Evolutionary conservation across 2,113 vertebrate genomes (phyloP).

Genomic region (Hemicordylus capensis): DNA sequence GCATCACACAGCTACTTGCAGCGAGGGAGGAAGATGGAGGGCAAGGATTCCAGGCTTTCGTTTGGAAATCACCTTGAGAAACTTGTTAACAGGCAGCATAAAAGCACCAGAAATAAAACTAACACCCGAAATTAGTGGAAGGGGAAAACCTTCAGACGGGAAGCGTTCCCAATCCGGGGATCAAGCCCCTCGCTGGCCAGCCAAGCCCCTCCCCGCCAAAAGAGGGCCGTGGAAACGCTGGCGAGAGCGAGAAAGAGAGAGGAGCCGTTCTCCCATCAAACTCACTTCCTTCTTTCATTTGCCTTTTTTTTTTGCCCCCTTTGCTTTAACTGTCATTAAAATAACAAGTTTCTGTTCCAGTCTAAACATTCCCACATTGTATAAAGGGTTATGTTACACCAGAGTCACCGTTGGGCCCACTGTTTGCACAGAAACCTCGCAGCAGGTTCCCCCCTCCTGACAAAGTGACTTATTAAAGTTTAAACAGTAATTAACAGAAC

Average conservation of each 20-base stretch:
- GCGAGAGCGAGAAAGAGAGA: slow-evolving; percentile 50
- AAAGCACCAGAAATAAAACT: no score
- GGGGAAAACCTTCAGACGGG: background rate
- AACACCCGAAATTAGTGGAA: no score
- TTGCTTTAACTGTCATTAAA: slow-evolving; percentile 85
- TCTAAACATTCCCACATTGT: slow-evolving; percentile 97
- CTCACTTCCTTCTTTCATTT: slow-evolving; percentile 65
- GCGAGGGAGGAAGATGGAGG: no score
- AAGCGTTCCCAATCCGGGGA: background rate
- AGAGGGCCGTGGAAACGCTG: slow-evolving; percentile 56
- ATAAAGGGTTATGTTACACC: slow-evolving; percentile 85
- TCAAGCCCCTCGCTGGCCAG: background rate
- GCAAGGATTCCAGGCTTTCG: no score
- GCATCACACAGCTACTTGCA: no score
- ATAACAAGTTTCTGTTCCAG: slow-evolving; percentile 95
- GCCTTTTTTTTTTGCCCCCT: slow-evolving; percentile 45
- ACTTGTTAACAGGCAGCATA: no score
- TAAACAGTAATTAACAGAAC: slow-evolving; percentile 92
- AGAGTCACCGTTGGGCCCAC: slow-evolving; percentile 80
- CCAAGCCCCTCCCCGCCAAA: background rate
- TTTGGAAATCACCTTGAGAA: no score
- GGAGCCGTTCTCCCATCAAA: slow-evolving; percentile 67
- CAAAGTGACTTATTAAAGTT: slow-evolving; percentile 90
- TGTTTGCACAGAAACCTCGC: slow-evolving; percentile 84
- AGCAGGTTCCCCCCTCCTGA: slow-evolving; percentile 82